Evolutionary conservation across 1,140 invertebrate species (phyloP).

Genomic region (Bombus vancouverensis): DNA sequence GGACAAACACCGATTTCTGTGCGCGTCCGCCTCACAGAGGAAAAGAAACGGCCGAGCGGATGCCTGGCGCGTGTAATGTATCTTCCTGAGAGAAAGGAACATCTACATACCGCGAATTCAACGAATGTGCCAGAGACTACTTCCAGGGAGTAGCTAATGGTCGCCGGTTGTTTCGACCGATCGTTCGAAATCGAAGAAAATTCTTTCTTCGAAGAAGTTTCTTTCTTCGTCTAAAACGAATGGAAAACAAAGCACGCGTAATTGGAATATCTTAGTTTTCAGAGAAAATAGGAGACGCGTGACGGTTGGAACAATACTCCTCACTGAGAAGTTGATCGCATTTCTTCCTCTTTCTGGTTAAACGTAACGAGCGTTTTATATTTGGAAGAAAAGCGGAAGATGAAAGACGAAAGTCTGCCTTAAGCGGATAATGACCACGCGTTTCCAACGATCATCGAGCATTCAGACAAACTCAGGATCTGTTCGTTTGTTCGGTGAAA

Average conservation of each 20-base stretch:
- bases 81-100: constrained; percentile 47
- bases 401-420: no score
- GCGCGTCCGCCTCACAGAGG: not conserved
- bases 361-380: no score
- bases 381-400: no score
- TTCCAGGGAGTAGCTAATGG: constrained; percentile 9
- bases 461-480: no score
- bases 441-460: no score
- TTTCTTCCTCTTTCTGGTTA: no score
- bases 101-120: constrained; percentile 58
- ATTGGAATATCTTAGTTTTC: not conserved
- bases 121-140: not conserved
- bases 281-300: no score
- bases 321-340: no score
- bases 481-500: no score
- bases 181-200: constrained; percentile 13
- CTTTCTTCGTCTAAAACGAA: not conserved
- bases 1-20: constrained; percentile 17
- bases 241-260: not conserved
- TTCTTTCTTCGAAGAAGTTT: not conserved
- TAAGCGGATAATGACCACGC: no score
- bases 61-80: constrained; percentile 44
- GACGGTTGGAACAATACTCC: no score
- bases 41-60: not conserved
- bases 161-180: not conserved